Conservation (phyloP, 2,113 vertebrate species). For the Pelobates fuscus region DNA sequence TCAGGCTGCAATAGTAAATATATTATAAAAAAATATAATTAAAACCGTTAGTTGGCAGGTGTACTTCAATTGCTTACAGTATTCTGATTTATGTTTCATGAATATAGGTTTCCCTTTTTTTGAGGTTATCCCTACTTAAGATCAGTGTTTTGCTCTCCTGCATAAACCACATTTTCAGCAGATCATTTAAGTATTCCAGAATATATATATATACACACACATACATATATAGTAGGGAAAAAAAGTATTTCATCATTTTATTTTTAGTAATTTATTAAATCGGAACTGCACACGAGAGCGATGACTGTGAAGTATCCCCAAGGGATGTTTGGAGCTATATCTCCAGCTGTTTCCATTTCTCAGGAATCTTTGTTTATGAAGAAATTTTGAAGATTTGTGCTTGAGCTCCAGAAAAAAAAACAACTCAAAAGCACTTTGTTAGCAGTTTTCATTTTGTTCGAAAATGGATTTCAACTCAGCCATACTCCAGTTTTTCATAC, state of each 20-base stretch:
- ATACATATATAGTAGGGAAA: too few species aligned
- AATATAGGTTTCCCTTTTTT: background rate
- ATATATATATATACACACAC: conserved; percentile 47
- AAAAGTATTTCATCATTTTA: conserved; percentile 53
- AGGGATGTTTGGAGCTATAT: conserved; percentile 48
- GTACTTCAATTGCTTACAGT: background rate
- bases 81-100: background rate
- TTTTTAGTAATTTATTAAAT: conserved; percentile 64
- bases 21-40: too few species aligned
- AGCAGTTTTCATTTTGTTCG: conserved; percentile 50
- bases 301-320: conserved; percentile 46
- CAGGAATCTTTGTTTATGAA: conserved; percentile 52
- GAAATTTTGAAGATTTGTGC: conserved; percentile 29
- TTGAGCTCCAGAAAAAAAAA: conserved; percentile 44
- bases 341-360: conserved; percentile 60
- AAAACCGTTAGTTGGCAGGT: too few species aligned
- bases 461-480: conserved; percentile 48
- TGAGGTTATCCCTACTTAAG: conserved; percentile 22
- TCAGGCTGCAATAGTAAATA: too few species aligned
- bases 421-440: conserved; percentile 49
- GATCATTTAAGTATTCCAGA: conserved; percentile 37
- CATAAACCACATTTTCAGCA: conserved; percentile 45
- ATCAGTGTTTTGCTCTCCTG: background rate
- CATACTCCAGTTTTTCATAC: conserved; percentile 26
- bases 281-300: conserved; percentile 47